phyloP scores from a whole-genome alignment of 2,797 vertebrate species.

The Euthynnus affinis region DNA sequence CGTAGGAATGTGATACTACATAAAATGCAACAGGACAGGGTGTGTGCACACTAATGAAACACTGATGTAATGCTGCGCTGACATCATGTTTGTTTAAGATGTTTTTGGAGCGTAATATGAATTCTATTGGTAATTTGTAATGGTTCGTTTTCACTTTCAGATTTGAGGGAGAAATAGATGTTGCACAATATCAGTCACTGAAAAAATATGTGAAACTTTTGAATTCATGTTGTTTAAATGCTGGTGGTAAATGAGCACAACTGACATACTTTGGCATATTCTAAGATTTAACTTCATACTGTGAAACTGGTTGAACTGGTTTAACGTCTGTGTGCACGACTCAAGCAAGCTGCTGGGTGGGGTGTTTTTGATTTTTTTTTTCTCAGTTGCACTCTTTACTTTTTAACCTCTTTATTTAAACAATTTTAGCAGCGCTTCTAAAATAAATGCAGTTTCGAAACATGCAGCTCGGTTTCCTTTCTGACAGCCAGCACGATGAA shows the following conservation, averaged over 20 bases:
- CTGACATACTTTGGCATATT: neutral
- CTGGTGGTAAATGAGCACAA: neutral
- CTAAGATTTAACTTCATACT: neutral
- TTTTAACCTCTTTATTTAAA: neutral
- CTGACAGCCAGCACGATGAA: neutral
- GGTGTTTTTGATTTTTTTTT: neutral
- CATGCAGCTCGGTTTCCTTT: neutral
- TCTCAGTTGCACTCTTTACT: too few relatives aligned
- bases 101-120: neutral
- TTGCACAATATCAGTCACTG: too few relatives aligned
- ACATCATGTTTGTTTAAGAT: conserved; percentile 7
- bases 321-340: neutral
- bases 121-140: neutral
- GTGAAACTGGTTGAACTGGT: conserved; percentile 49
- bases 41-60: conserved; percentile 36
- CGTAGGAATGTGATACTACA: conserved; percentile 54
- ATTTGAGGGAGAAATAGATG: neutral
- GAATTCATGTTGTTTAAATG: neutral
- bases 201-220: neutral
- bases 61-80: neutral
- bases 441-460: neutral
- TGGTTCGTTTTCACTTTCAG: too few relatives aligned
- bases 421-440: neutral
- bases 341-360: neutral
- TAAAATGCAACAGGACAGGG: conserved; percentile 25